Evolutionary conservation across 2,797 vertebrate genomes (phyloP), one percentile per base, ranked within the genome.

Genomic region (Sebastolobus altivelis): DNA sequence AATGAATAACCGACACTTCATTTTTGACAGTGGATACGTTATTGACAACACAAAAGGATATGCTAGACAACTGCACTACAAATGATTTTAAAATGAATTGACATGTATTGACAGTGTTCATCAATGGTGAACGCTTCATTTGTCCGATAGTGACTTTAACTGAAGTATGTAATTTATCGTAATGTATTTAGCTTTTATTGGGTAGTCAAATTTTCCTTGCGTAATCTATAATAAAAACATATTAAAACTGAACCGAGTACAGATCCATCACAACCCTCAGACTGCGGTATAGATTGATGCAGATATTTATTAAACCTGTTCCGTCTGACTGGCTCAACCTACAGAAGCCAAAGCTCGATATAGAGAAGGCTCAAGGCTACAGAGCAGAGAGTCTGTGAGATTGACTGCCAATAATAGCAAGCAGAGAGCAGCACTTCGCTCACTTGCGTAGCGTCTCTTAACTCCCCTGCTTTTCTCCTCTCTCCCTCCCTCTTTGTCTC

Each of bases 401-500:
- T 62, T 38, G 68, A 72, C 75, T 69, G 83, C 80, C 83, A 85
- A 77, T 88, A 90, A 90, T 87, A 75, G 76, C 75, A 37, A 61
- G 76, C 55, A 72, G 75, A 6, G 79, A 81, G 77, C 84, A 43
- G 66, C 79, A 60, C 69, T 25, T 77, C 18, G 5, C 75, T 81
- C 54, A 20, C 75, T 63, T 40, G 55, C 62, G 56, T 31, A 61
- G 25, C 18, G 6, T 76, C 55, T 75, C 38, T 60, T 60, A 22
- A 55, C 20, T 18, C 72, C 62, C 46, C 52, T 69, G 35, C 56
- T 56, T 65, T 59, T 49, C 25, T 8, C 46, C 22, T 38, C 35
- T 18, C 12, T 35, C 49, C 12, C 52, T 65, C 20, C 43, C 11
- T 73, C 56, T 82, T 77, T 69, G 52, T 76, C 49, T 79, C 2